A percentile compares a stretch with the other conserved stretches of the same genome.
phyloP scores from a whole-genome alignment of 2,113 vertebrate species.

The Peromyscus leucopus region DNA sequence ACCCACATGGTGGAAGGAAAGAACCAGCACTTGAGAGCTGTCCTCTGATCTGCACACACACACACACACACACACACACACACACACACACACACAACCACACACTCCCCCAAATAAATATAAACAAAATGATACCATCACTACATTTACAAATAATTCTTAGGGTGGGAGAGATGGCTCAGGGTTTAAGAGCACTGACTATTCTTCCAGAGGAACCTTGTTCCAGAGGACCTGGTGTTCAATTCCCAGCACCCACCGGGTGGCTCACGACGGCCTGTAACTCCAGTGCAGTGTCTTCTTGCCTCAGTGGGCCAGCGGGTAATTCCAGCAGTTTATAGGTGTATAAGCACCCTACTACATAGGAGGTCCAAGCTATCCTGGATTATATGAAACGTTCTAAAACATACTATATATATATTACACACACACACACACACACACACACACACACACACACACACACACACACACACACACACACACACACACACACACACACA shows the following conservation, averaged over 20 bases:
- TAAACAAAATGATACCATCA: neutral
- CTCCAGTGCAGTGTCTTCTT: neutral
- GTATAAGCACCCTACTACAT: neutral
- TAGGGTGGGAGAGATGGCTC: too few relatives aligned
- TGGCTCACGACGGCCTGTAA: neutral
- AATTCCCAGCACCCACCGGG: neutral
- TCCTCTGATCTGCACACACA: neutral
- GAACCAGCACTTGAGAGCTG: neutral
- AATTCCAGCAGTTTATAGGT: neutral
- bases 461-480: too few relatives aligned
- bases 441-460: too few relatives aligned
- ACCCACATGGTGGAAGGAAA: neutral
- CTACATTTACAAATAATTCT: neutral
- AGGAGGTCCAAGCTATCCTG: neutral
- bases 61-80: neutral
- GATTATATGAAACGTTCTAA: neutral
- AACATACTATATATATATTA: too few relatives aligned
- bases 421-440: too few relatives aligned
- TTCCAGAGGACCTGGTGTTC: too few relatives aligned
- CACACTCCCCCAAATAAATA: neutral
- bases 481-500: too few relatives aligned
- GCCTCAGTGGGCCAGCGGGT: neutral
- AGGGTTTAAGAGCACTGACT: neutral
- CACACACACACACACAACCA: neutral
- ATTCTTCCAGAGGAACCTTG: neutral